A percentile compares a stretch with the other conserved stretches of the same genome.
phyloP scores from a whole-genome alignment of 2,113 vertebrate species.

The Leptosomus discolor region DNA sequence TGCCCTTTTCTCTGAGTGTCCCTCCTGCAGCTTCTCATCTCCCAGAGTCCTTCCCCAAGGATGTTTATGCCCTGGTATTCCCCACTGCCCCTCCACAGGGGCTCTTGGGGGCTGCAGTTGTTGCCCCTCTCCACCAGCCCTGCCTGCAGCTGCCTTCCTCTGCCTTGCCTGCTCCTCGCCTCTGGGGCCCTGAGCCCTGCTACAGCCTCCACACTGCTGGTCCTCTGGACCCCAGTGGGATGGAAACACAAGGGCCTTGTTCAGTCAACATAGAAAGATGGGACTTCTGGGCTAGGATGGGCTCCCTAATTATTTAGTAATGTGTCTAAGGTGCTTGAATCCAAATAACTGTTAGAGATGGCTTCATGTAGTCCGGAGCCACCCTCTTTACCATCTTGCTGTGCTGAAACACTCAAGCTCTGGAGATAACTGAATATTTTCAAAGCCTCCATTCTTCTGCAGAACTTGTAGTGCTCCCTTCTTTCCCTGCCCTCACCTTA shows the following conservation, averaged over 20 bases:
- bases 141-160: not conserved
- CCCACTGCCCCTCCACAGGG: rapidly evolving
- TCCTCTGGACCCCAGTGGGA: not conserved
- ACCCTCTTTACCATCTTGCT: not conserved
- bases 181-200: not conserved
- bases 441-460: not conserved
- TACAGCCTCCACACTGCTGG: rapidly evolving
- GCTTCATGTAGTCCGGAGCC: not conserved
- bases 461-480: not conserved
- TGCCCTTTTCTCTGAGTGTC: not conserved
- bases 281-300: not conserved
- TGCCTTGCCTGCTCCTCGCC: not conserved
- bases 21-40: not conserved
- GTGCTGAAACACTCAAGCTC: not conserved
- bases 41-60: not conserved
- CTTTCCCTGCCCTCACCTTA: not conserved
- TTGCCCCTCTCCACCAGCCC: not conserved
- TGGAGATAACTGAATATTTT: not conserved
- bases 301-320: not conserved
- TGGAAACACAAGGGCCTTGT: not conserved
- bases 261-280: not conserved
- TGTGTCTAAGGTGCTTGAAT: not conserved
- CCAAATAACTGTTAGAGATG: not conserved
- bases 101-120: not conserved
- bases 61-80: not conserved